Evolutionary conservation across 2,113 vertebrate genomes (phyloP).

Genomic region (Phalacrocorax aristotelis): DNA sequence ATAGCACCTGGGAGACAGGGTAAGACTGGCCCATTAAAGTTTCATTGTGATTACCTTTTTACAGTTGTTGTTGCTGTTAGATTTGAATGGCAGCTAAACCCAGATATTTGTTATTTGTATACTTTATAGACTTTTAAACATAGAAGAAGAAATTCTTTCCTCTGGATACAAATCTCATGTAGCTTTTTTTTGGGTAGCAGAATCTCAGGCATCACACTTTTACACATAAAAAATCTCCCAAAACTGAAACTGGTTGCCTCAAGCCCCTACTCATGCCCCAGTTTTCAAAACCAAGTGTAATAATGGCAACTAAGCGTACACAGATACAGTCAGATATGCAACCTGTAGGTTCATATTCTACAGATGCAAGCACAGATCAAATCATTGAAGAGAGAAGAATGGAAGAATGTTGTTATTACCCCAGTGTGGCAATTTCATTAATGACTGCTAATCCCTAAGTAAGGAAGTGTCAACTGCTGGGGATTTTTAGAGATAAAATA

Average conservation of each 20-base stretch:
- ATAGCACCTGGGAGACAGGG: background rate
- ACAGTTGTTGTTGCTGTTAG: background rate
- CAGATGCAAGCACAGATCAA: background rate
- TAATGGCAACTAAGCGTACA: background rate
- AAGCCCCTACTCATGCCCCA: background rate
- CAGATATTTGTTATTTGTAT: background rate
- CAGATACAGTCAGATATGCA: background rate
- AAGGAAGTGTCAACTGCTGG: background rate
- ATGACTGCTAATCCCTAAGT: background rate
- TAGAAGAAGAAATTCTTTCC: background rate
- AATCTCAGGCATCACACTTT: background rate
- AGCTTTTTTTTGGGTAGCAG: background rate
- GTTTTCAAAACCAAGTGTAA: background rate
- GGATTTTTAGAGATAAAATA: background rate
- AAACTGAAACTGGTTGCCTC: background rate
- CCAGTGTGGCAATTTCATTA: background rate
- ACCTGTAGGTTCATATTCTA: background rate
- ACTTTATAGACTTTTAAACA: background rate
- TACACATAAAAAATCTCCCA: background rate
- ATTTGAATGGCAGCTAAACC: background rate
- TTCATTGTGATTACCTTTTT: background rate
- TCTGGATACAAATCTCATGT: background rate
- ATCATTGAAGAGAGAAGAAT: background rate
- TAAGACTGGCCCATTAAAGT: background rate
- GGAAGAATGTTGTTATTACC: background rate